phyloP scores from a whole-genome alignment of 2,888 invertebrate species.

The Drosophila helvetica region DNA sequence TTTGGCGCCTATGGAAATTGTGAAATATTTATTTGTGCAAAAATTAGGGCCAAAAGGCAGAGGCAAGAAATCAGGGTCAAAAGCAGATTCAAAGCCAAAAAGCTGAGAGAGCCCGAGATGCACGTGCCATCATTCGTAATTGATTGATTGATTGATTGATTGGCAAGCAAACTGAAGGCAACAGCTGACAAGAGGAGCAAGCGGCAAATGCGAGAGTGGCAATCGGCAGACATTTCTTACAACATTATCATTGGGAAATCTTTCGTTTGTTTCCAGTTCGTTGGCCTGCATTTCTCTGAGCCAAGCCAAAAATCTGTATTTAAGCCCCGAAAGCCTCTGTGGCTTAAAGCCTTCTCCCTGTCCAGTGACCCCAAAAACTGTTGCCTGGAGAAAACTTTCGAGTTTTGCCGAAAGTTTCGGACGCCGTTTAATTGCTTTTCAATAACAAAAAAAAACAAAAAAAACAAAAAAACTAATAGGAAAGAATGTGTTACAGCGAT shows the following conservation, averaged over 20 bases:
- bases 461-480: not conserved
- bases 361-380: constrained; percentile 23
- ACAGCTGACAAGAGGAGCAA: constrained; percentile 53
- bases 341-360: not conserved
- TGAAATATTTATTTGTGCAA: constrained; percentile 44
- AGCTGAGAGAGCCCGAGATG: constrained; percentile 6
- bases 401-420: constrained; percentile 1
- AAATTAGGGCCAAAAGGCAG: constrained; percentile 8
- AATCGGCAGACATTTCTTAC: constrained; percentile 17
- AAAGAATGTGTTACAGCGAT: not conserved
- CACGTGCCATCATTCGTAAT: constrained; percentile 49
- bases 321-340: not conserved
- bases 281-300: not conserved
- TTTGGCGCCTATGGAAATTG: constrained; percentile 28
- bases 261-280: constrained; percentile 3
- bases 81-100: constrained; percentile 18
- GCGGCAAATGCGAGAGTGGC: constrained; percentile 10
- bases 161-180: constrained; percentile 49
- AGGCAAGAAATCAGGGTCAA: constrained; percentile 29
- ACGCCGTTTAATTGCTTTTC: constrained; percentile 61
- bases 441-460: constrained; percentile 46
- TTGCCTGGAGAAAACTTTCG: not conserved
- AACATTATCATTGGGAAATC: constrained; percentile 27
- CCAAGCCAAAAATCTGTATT: not conserved
- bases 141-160: constrained; percentile 63